These are phyloP conservation scores for Prolemur simus DNA, from an alignment of 2,113 vertebrate genomes.

Conservation along the genomic window DNA sequence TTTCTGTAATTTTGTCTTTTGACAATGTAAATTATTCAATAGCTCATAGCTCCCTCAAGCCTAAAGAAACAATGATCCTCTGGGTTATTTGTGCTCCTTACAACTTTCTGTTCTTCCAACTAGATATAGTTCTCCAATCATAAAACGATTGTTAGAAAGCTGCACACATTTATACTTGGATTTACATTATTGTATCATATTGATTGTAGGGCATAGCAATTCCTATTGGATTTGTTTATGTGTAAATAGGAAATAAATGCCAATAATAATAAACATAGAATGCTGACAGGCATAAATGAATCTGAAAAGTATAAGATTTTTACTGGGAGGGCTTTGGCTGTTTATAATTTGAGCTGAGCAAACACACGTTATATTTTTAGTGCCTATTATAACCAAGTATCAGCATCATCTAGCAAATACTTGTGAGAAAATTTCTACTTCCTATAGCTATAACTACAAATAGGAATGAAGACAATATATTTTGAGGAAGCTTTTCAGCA, in stretches of 20 bases:
- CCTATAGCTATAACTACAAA: background rate
- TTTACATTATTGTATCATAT: background rate
- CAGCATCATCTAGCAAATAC: conserved; percentile 14
- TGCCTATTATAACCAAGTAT: conserved; percentile 14
- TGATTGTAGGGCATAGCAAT: conserved; percentile 24
- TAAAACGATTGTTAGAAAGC: background rate
- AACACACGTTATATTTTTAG: conserved; percentile 19
- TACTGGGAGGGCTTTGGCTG: background rate
- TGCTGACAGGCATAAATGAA: conserved; percentile 34
- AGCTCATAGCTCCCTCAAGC: background rate
- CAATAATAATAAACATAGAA: conserved; percentile 58
- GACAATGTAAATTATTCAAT: background rate
- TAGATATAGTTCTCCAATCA: background rate
- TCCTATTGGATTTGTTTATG: conserved; percentile 57
- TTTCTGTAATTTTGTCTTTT: conserved; percentile 9
- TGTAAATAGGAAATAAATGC: conserved; percentile 67
- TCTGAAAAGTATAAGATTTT: conserved; percentile 21
- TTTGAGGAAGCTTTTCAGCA: conserved; percentile 14
- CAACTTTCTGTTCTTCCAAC: background rate
- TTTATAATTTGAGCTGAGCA: conserved; percentile 19
- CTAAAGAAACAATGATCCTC: background rate
- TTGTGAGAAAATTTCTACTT: conserved; percentile 25
- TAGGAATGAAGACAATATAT: conserved; percentile 5
- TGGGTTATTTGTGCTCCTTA: background rate
- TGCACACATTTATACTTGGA: conserved; percentile 20